Evolutionary conservation across 1,140 invertebrate species (phyloP).

Genomic region (Adelges cooleyi): DNA sequence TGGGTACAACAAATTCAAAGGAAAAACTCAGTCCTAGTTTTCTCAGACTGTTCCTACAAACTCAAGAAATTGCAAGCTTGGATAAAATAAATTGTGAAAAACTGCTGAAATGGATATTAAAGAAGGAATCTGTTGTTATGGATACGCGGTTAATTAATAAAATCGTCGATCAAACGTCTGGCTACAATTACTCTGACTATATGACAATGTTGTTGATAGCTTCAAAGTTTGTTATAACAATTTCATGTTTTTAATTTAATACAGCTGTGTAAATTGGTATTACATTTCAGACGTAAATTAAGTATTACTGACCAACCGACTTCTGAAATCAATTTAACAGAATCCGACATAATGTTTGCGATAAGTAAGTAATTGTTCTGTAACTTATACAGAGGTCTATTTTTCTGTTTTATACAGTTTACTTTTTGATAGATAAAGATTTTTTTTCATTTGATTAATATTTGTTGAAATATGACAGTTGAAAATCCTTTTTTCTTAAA

Average conservation of each 20-base stretch:
- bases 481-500: no score
- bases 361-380: no score
- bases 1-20: conserved; percentile 3
- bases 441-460: no score
- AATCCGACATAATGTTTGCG: conserved; percentile 8
- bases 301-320: neutral
- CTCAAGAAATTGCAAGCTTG: neutral
- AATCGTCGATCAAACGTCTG: neutral
- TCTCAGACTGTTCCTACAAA: conserved; percentile 5
- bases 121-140: neutral
- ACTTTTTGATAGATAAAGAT: no score
- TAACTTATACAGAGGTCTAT: no score
- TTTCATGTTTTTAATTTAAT: neutral
- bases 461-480: no score
- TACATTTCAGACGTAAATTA: neutral
- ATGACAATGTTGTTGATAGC: neutral
- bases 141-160: neutral
- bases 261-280: neutral
- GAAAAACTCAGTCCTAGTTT: conserved; percentile 7
- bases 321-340: neutral
- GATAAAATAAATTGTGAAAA: neutral
- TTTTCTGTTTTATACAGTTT: no score
- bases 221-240: neutral
- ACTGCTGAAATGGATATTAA: conserved; percentile 16
- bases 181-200: conserved; percentile 9